A percentile compares a stretch with the other conserved stretches of the same genome.
Conservation (phyloP, 2,888 invertebrate species). For the Agonopterix alstromeriana region DNA sequence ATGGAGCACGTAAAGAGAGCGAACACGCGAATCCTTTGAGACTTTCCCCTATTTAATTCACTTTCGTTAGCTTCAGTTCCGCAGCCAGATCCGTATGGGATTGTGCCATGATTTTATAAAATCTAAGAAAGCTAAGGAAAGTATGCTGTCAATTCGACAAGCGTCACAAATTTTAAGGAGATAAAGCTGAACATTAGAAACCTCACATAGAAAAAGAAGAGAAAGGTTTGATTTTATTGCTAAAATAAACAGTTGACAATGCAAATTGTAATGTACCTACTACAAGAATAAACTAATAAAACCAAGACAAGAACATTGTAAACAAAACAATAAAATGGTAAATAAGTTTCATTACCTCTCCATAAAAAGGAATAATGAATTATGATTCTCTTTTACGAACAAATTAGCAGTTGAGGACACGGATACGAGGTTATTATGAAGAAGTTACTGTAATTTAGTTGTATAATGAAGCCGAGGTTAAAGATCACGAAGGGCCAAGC, state of each 20-base stretch:
- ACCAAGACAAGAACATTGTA: not conserved
- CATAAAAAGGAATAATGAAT: not conserved
- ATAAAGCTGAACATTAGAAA: too few relatives aligned
- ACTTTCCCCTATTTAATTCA: slow-evolving; percentile 70
- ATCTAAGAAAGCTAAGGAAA: slow-evolving; percentile 10
- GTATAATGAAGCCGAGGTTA: slow-evolving; percentile 11
- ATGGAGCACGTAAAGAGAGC: slow-evolving; percentile 42
- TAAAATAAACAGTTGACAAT: too few relatives aligned
- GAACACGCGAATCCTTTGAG: slow-evolving; percentile 56
- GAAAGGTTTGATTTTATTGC: too few relatives aligned
- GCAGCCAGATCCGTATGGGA: slow-evolving; percentile 25
- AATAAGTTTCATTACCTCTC: not conserved
- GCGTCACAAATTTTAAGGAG: too few relatives aligned
- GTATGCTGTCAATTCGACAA: not conserved
- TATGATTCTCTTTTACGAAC: too few relatives aligned
- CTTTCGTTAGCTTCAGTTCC: slow-evolving; percentile 43
- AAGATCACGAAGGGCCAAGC: slow-evolving; percentile 16
- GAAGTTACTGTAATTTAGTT: too few relatives aligned
- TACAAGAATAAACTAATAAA: too few relatives aligned
- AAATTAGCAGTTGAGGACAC: too few relatives aligned
- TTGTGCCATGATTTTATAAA: slow-evolving; percentile 11
- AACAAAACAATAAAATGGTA: not conserved
- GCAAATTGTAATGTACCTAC: too few relatives aligned
- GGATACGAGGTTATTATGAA: too few relatives aligned
- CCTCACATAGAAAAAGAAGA: too few relatives aligned